Base-by-base conservation (phyloP, 2,888 invertebrate species). In the Nymphalis c-album region DNA sequence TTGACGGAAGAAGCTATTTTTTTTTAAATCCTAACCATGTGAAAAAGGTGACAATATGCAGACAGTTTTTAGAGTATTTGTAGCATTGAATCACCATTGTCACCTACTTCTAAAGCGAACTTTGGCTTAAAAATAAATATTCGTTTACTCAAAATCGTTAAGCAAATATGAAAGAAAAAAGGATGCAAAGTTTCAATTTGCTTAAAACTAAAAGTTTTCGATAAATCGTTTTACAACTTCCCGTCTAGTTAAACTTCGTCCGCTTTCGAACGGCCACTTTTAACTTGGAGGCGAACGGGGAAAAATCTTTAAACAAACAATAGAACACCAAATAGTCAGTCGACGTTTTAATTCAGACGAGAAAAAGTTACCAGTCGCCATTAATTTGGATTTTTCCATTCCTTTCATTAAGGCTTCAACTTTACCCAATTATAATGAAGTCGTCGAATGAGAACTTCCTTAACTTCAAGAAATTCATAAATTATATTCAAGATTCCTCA, bases 401-500 rank as follows among this genome's bases (percentile, higher is more conserved):
- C 64, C 80, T 53, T 64, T 85, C 83, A 83, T 86, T 85, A 86
- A 86, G 87, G 86, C 81, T 86, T 85, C 72, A 81, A 82, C 77
- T 69, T 63, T 26, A 46, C 65, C 65, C 62, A 69, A 63, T 66
- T 69, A 66, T 64, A 64, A 60, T 26, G 63, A 48, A 69, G 63
- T 51, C 53, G 35, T 10, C 22, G n/a, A 22, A 22, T 22, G 22
- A 22, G 22, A 22, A 26, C 53, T 51, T 59, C 51, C 18, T 40
- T 4, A 40, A 40, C 40, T 40, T 40, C 53, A 22, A 51, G 58
- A 67, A 45, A 57, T 61, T 58, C 50, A 55, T 46, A 22, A 47
- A 60, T 26, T 63, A 18, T 45, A n/a, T 16, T 47, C 45, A 57
- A 13, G 63, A 51, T 63, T 51, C 46, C 20, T 60, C 22, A 57